phyloP scores from a whole-genome alignment of 1,140 invertebrate genomes.

The Arctopsyche grandis region DNA sequence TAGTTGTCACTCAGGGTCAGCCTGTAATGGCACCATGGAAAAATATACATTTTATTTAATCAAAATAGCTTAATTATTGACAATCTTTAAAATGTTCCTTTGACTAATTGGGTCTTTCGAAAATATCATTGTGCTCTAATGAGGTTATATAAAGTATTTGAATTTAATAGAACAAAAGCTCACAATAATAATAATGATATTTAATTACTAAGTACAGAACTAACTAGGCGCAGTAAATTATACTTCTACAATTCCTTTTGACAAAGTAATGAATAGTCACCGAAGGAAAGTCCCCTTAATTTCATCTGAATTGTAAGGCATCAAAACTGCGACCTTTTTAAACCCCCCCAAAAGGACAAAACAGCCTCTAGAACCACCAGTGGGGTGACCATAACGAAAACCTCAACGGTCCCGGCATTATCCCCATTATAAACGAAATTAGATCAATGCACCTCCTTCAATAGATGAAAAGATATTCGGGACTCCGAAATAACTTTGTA shows the following conservation, averaged over 20 bases:
- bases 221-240: background rate
- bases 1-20: too few species aligned
- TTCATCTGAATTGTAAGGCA: background rate
- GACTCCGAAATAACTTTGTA: background rate
- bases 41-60: too few species aligned
- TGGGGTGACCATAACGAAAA: background rate
- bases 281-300: background rate
- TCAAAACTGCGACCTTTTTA: too few species aligned
- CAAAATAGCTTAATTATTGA: too few species aligned
- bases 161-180: too few species aligned
- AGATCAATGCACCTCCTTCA: constrained; percentile 22
- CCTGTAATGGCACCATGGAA: too few species aligned
- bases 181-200: too few species aligned
- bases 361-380: background rate
- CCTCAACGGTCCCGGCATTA: background rate
- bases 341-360: background rate
- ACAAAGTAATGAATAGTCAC: background rate
- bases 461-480: constrained; percentile 14
- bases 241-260: background rate
- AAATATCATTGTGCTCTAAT: too few species aligned
- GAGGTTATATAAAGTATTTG: too few species aligned
- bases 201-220: background rate
- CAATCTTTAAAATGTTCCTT: too few species aligned
- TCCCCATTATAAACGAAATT: constrained; percentile 1
- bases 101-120: too few species aligned